Evolutionary conservation across 2,797 vertebrate species (phyloP), one percentile per base, ranked within the genome.

Genomic region (Molossus alvarezi): DNA sequence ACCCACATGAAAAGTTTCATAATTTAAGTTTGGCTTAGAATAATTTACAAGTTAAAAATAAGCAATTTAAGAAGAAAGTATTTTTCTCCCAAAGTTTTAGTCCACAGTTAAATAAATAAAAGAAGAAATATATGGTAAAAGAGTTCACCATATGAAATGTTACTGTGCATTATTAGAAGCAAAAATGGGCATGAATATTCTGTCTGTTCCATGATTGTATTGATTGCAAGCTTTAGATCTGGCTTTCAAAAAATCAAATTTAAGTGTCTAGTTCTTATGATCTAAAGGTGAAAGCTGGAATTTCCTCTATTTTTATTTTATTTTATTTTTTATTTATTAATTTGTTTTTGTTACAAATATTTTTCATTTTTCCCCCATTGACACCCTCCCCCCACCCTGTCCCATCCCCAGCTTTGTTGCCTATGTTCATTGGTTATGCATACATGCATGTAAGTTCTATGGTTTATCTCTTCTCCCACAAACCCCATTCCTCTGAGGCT

Each of bases 131-230:
- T 2, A 45, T 21, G 6, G 60, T 69, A 75, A 76, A 90, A 90
- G 6, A 85, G 8, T 62, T 82, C 17, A 72, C 9, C 13, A 72
- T 72, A 55, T 90, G 69, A 82, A 90, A 95, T 91, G 17, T 75
- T 77, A 33, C 51, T 84, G 4, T 53, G n/a, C 17, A 55, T 79
- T 81, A 89, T 96, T 90, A 92, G 94, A 21, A 85, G 33, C 20
- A 95, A 94, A 62, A 88, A 64, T 94, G 55, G 12, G 17, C 89
- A 86, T 86, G n/a, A 90, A 93, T 83, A 95, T 62, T 77, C 75
- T 67, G 62, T 62, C 60, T 87, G 18, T 73, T 76, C 29, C 55
- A 92, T 92, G 23, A 83, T 82, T 96, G 86, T 62, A 80, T 1
- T 88, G 91, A 84, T 62, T 76, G 18, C 12, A 93, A 12, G 5